phyloP scores from a whole-genome alignment of 2,888 invertebrate genomes.

The Sceliomorpha sp. region DNA sequence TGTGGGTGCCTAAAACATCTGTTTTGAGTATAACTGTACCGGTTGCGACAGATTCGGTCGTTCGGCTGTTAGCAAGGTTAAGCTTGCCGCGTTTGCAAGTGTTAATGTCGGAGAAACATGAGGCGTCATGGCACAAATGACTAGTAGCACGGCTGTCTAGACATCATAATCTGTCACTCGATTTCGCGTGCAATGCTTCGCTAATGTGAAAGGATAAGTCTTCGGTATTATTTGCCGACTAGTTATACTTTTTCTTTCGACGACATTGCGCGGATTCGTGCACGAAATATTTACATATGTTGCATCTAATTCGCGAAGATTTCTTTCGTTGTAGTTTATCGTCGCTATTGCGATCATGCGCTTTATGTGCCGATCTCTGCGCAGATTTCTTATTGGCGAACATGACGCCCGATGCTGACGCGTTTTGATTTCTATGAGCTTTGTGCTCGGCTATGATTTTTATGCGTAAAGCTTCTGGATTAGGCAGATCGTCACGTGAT shows the following conservation, averaged over 20 bases:
- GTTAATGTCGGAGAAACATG: neutral
- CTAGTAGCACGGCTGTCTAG: conserved; percentile 3
- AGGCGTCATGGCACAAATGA: neutral
- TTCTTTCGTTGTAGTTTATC: neutral
- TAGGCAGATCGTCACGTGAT: too few species aligned
- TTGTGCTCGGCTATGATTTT: neutral
- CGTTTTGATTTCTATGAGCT: neutral
- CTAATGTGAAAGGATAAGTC: neutral
- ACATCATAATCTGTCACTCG: conserved; percentile 1
- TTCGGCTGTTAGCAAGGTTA: conserved; percentile 2
- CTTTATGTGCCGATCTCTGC: too few species aligned
- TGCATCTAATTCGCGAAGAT: neutral
- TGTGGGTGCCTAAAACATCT: too few species aligned
- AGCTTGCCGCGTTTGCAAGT: neutral
- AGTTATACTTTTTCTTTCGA: neutral
- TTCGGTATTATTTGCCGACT: neutral
- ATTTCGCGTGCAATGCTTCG: neutral
- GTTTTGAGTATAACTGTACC: too few species aligned
- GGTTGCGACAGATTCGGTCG: too few species aligned
- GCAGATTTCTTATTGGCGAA: neutral
- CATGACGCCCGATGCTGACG: neutral
- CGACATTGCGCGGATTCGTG: neutral
- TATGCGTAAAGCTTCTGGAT: neutral
- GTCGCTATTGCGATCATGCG: too few species aligned
- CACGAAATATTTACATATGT: neutral